These are phyloP conservation scores for Chalcis sispes DNA, from an alignment of 2,888 invertebrate genomes.

Conservation along the genomic window DNA sequence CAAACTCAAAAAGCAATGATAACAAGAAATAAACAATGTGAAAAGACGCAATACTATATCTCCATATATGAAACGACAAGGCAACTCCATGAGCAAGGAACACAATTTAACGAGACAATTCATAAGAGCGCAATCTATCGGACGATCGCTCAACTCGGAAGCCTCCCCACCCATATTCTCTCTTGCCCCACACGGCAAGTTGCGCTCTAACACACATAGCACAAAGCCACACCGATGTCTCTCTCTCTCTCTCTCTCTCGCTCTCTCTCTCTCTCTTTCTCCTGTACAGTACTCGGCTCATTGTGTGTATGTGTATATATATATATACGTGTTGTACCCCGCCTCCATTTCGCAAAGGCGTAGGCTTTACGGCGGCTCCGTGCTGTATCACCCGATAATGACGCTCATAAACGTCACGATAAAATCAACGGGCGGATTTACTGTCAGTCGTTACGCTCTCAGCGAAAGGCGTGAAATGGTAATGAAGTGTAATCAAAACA, in stretches of 20 bases:
- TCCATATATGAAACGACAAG: too few relatives aligned
- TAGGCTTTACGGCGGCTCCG: slow-evolving; percentile 70
- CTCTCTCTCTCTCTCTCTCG: slow-evolving; percentile 34
- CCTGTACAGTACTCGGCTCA: too few relatives aligned
- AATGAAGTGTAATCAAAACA: slow-evolving; percentile 75
- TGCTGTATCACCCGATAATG: slow-evolving; percentile 74
- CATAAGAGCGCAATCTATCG: slow-evolving; percentile 72
- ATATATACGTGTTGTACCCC: too few relatives aligned
- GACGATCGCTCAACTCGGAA: slow-evolving; percentile 68
- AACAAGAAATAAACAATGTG: too few relatives aligned
- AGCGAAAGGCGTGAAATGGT: slow-evolving; percentile 72
- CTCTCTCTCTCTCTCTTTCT: slow-evolving; percentile 51
- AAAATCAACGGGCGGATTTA: slow-evolving; percentile 74
- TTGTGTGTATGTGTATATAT: too few relatives aligned
- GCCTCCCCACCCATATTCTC: slow-evolving; percentile 72
- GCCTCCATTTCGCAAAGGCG: slow-evolving; percentile 69
- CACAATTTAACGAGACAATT: slow-evolving; percentile 52
- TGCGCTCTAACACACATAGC: slow-evolving; percentile 3
- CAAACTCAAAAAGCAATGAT: too few relatives aligned
- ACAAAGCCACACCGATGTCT: slow-evolving; percentile 19
- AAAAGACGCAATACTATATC: too few relatives aligned
- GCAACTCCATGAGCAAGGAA: too few relatives aligned
- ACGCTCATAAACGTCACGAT: slow-evolving; percentile 75
- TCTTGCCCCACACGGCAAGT: too few relatives aligned
- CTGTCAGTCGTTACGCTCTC: slow-evolving; percentile 69